Percentiles rank a stretch among this genome's conserved stretches.
phyloP scores from a whole-genome alignment of 2,113 vertebrate genomes.

The Tyrannus savana region DNA sequence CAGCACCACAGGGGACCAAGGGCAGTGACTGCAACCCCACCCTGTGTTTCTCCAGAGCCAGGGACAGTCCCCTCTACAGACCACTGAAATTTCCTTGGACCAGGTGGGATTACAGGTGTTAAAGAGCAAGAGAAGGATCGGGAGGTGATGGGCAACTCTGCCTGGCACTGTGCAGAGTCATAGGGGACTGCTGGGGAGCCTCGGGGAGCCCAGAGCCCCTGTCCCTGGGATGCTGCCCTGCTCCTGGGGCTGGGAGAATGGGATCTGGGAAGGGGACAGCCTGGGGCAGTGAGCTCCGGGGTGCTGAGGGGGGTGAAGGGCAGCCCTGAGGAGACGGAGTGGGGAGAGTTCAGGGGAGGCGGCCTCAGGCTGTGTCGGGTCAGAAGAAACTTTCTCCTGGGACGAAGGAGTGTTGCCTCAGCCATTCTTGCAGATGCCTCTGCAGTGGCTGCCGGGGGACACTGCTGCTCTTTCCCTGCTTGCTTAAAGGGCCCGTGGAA shows the following conservation, averaged over 20 bases:
- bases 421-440: neutral
- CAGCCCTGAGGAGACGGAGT: neutral
- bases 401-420: neutral
- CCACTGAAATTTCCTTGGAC: rapidly evolving
- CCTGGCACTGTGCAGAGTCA: neutral
- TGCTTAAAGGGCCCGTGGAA: neutral
- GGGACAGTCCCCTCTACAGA: neutral
- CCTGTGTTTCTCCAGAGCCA: neutral
- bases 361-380: neutral
- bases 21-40: neutral
- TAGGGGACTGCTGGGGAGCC: neutral
- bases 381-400: constrained; percentile 15
- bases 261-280: neutral
- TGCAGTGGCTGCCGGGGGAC: neutral
- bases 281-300: rapidly evolving
- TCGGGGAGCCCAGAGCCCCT: neutral
- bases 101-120: neutral
- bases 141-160: neutral
- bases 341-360: rapidly evolving
- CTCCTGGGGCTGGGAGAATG: neutral
- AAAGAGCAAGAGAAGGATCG: neutral
- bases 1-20: neutral
- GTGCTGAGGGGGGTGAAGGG: neutral
- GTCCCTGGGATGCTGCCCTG: neutral
- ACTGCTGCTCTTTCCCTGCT: neutral